A percentile compares a stretch with the other conserved stretches of the same genome.
Conservation (phyloP, 2,888 invertebrate genomes). For the Parasteatoda lunata region DNA sequence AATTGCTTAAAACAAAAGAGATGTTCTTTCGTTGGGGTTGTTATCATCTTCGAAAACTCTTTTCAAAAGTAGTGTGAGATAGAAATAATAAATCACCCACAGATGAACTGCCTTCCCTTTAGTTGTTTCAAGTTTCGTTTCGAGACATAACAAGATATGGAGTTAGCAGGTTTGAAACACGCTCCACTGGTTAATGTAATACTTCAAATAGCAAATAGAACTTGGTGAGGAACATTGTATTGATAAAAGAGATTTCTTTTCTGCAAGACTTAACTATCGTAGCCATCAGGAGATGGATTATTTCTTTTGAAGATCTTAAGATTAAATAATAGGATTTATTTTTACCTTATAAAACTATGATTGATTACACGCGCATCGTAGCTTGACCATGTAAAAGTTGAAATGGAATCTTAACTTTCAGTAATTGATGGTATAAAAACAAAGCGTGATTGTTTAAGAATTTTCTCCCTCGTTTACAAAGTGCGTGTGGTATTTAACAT, state of each 20-base stretch:
- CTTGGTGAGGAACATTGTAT: neutral
- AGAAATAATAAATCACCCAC: neutral
- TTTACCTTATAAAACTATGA: too few relatives aligned
- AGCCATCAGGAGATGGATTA: neutral
- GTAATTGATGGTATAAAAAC: too few relatives aligned
- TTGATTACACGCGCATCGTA: too few relatives aligned
- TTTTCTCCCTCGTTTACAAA: too few relatives aligned
- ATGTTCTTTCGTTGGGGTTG: neutral
- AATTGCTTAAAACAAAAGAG: conserved; percentile 57
- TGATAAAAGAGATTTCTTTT: neutral
- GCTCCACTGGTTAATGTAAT: conserved; percentile 2
- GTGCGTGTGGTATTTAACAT: too few relatives aligned
- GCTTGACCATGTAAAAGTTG: too few relatives aligned
- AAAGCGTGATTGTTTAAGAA: too few relatives aligned
- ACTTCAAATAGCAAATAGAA: neutral
- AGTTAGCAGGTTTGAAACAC: neutral
- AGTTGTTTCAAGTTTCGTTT: neutral
- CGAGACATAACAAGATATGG: neutral
- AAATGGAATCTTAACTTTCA: too few relatives aligned
- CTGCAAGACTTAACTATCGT: neutral
- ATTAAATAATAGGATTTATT: neutral
- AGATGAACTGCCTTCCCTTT: conserved; percentile 5
- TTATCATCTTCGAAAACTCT: neutral
- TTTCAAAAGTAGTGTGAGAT: neutral
- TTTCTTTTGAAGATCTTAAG: neutral